phyloP scores from a whole-genome alignment of 2,113 vertebrate genomes.

The Urocolius indicus region DNA sequence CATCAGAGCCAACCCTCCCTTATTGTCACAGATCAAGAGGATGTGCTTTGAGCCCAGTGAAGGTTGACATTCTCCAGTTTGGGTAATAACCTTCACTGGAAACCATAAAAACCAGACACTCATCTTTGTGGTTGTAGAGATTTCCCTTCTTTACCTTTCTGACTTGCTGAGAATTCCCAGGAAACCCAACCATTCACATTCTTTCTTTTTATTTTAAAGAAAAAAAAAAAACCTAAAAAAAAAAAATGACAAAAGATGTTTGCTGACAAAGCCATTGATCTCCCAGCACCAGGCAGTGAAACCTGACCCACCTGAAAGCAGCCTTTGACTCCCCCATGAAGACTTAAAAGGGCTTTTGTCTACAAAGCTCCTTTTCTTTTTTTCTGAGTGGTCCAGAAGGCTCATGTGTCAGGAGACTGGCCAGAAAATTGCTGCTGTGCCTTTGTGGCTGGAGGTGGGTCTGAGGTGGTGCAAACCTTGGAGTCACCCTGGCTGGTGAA shows the following conservation, averaged over 20 bases:
- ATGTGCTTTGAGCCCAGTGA: neutral
- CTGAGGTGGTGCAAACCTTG: neutral
- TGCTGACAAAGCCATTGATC: conserved; percentile 61
- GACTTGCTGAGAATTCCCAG: conserved; percentile 3
- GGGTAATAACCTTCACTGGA: neutral
- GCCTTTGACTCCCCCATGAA: conserved; percentile 13
- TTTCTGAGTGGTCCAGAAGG: conserved; percentile 7
- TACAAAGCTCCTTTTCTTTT: conserved; percentile 20
- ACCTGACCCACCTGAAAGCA: conserved; percentile 42
- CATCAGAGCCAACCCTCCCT: neutral
- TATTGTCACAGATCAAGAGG: neutral
- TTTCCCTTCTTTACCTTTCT: neutral
- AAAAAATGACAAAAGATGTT: conserved; percentile 38
- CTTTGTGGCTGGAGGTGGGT: conserved; percentile 26
- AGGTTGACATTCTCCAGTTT: neutral
- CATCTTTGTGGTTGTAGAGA: neutral
- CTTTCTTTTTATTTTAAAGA: neutral
- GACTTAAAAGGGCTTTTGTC: conserved; percentile 57
- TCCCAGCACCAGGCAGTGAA: conserved; percentile 38
- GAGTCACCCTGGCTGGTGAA: neutral
- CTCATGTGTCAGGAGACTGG: conserved; percentile 13
- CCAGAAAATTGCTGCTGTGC: neutral
- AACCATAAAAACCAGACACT: neutral
- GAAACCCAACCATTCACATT: conserved; percentile 16
- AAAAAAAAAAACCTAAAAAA: neutral